phyloP scores from a whole-genome alignment of 2,888 invertebrate genomes.

The Keiferia lycopersicella region DNA sequence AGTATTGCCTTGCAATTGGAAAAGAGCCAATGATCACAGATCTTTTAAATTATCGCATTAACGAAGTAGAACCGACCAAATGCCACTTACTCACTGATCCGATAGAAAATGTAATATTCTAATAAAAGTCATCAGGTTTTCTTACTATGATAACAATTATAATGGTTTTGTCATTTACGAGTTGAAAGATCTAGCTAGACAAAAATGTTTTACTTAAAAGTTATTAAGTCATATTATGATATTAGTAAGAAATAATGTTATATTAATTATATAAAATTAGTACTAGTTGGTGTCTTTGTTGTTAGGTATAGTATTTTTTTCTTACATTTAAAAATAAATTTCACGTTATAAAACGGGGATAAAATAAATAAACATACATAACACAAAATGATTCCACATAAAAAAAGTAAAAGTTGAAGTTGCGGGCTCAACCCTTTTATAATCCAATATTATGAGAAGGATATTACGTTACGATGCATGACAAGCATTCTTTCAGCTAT shows the following conservation, averaged over 20 bases:
- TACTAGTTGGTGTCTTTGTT: no score
- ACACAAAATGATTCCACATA: not conserved
- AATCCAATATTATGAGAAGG: not conserved
- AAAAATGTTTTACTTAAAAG: no score
- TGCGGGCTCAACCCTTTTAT: not conserved
- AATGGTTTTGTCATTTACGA: no score
- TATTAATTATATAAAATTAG: no score
- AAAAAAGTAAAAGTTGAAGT: not conserved
- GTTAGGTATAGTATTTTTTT: no score
- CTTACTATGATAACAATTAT: not conserved
- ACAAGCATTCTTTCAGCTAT: not conserved
- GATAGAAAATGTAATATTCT: not conserved
- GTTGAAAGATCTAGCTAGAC: no score
- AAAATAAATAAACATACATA: not conserved
- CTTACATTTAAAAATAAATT: no score
- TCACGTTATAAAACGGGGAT: no score
- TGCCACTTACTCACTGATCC: not conserved
- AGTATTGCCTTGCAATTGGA: slow-evolving; percentile 4
- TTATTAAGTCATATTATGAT: no score
- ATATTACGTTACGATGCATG: not conserved
- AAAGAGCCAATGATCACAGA: slow-evolving; percentile 3
- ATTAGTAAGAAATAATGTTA: no score
- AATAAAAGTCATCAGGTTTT: not conserved
- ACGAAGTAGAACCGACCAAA: not conserved
- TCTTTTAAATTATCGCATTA: slow-evolving; percentile 4